Conservation (phyloP, 2,797 vertebrate genomes). For the Notolabrus celidotus region DNA sequence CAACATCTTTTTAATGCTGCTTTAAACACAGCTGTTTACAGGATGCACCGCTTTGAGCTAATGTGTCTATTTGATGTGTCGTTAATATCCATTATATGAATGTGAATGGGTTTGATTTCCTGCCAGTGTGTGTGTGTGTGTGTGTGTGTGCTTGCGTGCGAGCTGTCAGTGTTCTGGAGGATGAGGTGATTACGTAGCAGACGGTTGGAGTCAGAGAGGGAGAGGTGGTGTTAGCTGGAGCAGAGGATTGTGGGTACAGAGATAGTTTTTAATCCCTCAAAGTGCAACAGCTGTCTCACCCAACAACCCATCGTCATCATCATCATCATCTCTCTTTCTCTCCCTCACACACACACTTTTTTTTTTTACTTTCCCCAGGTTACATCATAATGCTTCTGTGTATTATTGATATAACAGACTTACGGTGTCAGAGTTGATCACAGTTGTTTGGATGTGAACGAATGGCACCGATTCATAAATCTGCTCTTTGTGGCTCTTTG, state of each 20-base stretch:
- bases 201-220: conserved; percentile 46
- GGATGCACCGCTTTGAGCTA: no score
- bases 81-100: no score
- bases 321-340: background rate
- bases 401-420: background rate
- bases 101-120: no score
- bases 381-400: background rate
- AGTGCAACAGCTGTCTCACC: conserved; percentile 66
- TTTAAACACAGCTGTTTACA: no score
- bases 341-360: background rate
- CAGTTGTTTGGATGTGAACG: background rate
- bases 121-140: conserved; percentile 5
- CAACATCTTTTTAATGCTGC: no score
- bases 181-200: conserved; percentile 66
- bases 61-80: no score
- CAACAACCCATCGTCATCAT: conserved; percentile 20
- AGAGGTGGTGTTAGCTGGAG: conserved; percentile 53
- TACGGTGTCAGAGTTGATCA: background rate
- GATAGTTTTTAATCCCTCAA: conserved; percentile 69
- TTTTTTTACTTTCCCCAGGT: conserved; percentile 3
- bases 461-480: background rate
- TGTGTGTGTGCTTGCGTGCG: conserved; percentile 30
- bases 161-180: conserved; percentile 45
- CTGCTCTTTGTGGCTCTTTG: background rate
- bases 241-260: conserved; percentile 65